Conservation (phyloP, 2,113 vertebrate species). For the Lycocorax pyrrhopterus region DNA sequence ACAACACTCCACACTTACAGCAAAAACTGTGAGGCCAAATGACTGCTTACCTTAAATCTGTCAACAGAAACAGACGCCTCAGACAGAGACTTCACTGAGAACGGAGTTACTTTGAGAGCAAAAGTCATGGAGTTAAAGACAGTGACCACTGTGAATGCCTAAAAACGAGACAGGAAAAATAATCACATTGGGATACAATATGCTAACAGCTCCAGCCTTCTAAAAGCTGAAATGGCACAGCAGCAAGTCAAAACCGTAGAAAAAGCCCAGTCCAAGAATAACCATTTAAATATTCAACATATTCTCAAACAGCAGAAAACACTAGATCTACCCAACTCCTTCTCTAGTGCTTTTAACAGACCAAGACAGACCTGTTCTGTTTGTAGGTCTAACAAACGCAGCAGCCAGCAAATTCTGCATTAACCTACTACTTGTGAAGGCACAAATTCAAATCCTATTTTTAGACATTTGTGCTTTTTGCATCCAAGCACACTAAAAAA, state of each 20-base stretch:
- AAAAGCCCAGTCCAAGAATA: background rate
- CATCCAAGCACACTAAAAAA: background rate
- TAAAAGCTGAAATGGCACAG: background rate
- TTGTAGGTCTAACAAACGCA: background rate
- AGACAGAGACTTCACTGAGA: constrained; percentile 91
- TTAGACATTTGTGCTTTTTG: background rate
- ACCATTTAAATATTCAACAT: background rate
- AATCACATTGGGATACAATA: background rate
- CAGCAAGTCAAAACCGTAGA: background rate
- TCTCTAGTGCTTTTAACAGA: background rate
- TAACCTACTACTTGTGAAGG: background rate
- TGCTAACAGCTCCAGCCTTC: background rate
- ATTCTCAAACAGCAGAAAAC: background rate
- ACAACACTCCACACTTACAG: background rate
- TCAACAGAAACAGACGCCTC: constrained; percentile 89
- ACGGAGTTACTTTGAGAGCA: constrained; percentile 91
- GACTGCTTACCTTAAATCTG: constrained; percentile 84
- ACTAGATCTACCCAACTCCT: background rate
- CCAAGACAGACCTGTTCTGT: background rate
- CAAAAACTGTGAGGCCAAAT: background rate
- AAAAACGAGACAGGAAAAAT: background rate
- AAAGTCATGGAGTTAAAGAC: constrained; percentile 97
- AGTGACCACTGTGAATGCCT: constrained; percentile 95
- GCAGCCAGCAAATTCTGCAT: background rate
- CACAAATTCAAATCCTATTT: background rate